Base-by-base conservation (phyloP, 2,888 invertebrate species). In the Hermaeophaga mercurialis region DNA sequence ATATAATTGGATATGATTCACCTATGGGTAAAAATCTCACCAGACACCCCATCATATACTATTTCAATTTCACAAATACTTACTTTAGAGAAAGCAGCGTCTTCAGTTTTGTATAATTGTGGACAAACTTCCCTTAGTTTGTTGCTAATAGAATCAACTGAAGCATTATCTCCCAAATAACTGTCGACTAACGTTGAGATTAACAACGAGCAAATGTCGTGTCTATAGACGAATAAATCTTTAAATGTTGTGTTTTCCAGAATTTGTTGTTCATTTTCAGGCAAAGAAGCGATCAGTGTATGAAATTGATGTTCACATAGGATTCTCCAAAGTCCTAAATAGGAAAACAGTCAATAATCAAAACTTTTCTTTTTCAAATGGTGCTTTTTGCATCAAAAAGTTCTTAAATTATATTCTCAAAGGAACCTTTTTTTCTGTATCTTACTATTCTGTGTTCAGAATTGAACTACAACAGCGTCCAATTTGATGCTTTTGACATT, bases 81-180 rank as follows among this genome's bases (percentile, higher is more conserved):
- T 77, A 93, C 94, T 81, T 96, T 96, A 1, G 96, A 94, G 69
- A 94, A 94, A 8, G 94, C 91, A 2, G 96, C 97, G 78, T 99
- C 98, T 80, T 98, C 97, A 69, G 88, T 88, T 62, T 91, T 88
- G 75, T 96, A 99, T 18, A 99, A 81, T 66, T 90, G 90, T 0
- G 99, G 98, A 72, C 98, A 99, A 1, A 94, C 84, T 69, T 94
- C 90, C 41, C 96, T 82, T 50, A 99, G 79, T 72, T 90, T 90
- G 17, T 85, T 82, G 58, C 94, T 96, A 59, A 99, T 93, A 1
- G 92, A 87, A 73, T 94, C 94, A 1, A 96, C 94, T 1, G 94
- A 93, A 0, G 97, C 96, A 74, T 96, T 94, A 75, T 99, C 98
- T 54, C 90, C 90, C 12, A 99, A 82, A 78, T 98, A 99, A 56